phyloP scores from a whole-genome alignment of 2,797 vertebrate species.

The Myotis planiceps region DNA sequence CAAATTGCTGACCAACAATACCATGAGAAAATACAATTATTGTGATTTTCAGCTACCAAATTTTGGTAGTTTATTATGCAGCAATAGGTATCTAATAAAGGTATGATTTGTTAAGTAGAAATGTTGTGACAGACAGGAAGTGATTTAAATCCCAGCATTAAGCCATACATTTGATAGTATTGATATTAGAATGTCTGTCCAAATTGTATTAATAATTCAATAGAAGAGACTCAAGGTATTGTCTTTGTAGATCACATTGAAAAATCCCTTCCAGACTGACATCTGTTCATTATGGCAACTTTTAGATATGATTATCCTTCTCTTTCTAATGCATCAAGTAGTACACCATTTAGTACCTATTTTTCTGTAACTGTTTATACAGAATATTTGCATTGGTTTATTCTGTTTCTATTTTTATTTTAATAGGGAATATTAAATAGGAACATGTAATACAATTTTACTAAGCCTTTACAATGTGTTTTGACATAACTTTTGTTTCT shows the following conservation, averaged over 20 bases:
- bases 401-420: constrained; percentile 12
- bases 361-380: constrained; percentile 21
- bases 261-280: background rate
- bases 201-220: background rate
- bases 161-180: background rate
- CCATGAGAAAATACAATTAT: background rate
- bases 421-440: background rate
- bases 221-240: background rate
- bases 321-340: background rate
- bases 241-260: background rate
- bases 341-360: background rate
- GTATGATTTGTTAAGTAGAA: background rate
- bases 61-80: background rate
- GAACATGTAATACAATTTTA: background rate
- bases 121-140: background rate
- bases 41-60: background rate
- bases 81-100: background rate
- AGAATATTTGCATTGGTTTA: background rate
- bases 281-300: background rate
- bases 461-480: background rate
- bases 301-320: background rate
- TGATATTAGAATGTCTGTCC: background rate
- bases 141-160: background rate
- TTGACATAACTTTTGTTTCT: constrained; percentile 41
- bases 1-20: background rate